phyloP scores from a whole-genome alignment of 2,888 invertebrate genomes.

The Polydrusus cervinus region DNA sequence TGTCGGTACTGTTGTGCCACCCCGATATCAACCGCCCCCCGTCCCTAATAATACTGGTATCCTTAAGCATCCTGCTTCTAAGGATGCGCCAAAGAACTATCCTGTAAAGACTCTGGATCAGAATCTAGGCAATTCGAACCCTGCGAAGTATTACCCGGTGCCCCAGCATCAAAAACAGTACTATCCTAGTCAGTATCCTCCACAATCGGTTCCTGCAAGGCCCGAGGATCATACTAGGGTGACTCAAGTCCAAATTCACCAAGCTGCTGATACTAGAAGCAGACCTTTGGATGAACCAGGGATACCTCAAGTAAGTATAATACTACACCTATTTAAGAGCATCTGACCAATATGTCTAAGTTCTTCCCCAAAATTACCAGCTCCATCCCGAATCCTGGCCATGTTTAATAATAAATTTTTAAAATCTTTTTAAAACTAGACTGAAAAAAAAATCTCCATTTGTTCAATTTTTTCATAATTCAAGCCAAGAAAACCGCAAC shows the following conservation, averaged over 20 bases:
- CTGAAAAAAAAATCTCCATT: too few relatives aligned
- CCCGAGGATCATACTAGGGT: slow-evolving; percentile 62
- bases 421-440: too few relatives aligned
- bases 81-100: slow-evolving; percentile 61
- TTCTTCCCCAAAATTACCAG: too few relatives aligned
- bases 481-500: too few relatives aligned
- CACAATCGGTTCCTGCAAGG: slow-evolving; percentile 55
- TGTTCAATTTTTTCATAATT: too few relatives aligned
- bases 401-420: too few relatives aligned
- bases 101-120: slow-evolving; percentile 51
- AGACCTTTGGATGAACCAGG: slow-evolving; percentile 65
- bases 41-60: slow-evolving; percentile 77
- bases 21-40: slow-evolving; percentile 87
- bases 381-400: too few relatives aligned
- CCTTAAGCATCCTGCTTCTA: slow-evolving; percentile 73
- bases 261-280: slow-evolving; percentile 59
- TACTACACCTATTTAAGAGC: too few relatives aligned
- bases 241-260: slow-evolving; percentile 67
- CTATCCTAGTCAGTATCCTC: slow-evolving; percentile 59
- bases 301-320: slow-evolving; percentile 55
- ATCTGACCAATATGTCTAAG: too few relatives aligned
- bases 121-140: slow-evolving; percentile 52
- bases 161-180: slow-evolving; percentile 65
- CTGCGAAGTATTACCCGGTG: slow-evolving; percentile 56
- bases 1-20: slow-evolving; percentile 73